Evolutionary conservation across 1,140 invertebrate species (phyloP).

Genomic region (Leptopilina clavipes): DNA sequence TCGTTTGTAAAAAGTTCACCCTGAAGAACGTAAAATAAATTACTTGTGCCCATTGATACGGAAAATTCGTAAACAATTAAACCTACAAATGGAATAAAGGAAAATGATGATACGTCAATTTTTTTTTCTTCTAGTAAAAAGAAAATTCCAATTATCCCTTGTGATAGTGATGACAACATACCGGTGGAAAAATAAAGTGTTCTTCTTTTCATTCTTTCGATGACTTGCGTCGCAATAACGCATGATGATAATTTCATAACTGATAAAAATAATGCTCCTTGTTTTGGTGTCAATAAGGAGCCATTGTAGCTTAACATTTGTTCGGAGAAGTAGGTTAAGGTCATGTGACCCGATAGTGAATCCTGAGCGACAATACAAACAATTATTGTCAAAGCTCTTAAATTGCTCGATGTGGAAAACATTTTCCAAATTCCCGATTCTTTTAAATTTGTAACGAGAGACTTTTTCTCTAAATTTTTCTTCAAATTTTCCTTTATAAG

Average conservation of each 20-base stretch:
- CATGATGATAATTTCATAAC: background rate
- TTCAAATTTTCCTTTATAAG: background rate
- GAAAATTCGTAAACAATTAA: background rate
- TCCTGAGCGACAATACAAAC: background rate
- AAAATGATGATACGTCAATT: background rate
- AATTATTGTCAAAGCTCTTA: background rate
- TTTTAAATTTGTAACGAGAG: background rate
- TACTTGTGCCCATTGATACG: background rate
- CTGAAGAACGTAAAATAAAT: background rate
- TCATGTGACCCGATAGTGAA: background rate
- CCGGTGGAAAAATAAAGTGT: background rate
- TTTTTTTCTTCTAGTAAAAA: background rate
- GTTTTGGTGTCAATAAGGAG: background rate
- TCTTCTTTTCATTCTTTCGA: background rate
- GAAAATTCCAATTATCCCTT: background rate
- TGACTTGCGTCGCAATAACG: background rate
- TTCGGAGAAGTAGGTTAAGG: background rate
- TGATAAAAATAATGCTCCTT: background rate
- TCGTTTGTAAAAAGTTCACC: background rate
- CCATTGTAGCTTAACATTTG: constrained; percentile 15
- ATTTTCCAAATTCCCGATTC: background rate
- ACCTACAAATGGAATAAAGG: background rate
- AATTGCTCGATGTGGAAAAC: background rate
- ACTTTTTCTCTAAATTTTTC: background rate
- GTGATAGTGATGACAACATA: background rate